Base-by-base conservation (phyloP, 1,140 invertebrate species). In the Delia radicum region DNA sequence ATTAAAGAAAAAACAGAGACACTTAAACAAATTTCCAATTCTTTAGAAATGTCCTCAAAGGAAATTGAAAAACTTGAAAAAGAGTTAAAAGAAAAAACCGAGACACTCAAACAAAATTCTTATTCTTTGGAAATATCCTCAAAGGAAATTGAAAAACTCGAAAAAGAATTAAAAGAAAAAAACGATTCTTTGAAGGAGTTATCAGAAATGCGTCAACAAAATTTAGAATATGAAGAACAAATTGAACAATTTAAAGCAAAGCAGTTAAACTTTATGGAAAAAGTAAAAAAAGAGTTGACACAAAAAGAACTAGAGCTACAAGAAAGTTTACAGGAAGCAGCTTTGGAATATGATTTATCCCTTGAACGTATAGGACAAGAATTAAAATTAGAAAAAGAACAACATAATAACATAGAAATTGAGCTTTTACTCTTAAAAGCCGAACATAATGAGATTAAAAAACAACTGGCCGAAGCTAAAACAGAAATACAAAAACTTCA, bases 401-500 rank as follows among this genome's bases (percentile, higher is more conserved):
- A 73, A 27, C 28, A 55, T 61, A 46, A 73, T 10, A 28, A 29
- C 8, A 76, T 65, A 21, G 75, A 76, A 18, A 31, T 21, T 13
- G 69, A 73, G 13, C 33, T 75, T 28, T 15, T 62, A 1, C 24
- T 62, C 21, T 21, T 76, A 13, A 42, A 37, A 13, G 71, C 37
- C 8, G 69, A 76, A 61, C 33, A 62, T 31, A 76, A 24, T 26
- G 55, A 27, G n/a, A 37, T 69, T 0, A 74, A 69, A 33, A 67
- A 69, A n/a, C 28, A 74, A 24, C 73, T 77, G 1, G n/a, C 55
- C 2, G 72, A 77, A 42, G 67, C 55, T 15, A n/a, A 74, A 61
- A 2, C 33, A 28, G 13, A 74, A 74, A 33, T 63, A 13, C 7
- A 2, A 3, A 31, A 63, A n/a, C 21, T 74, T 10, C 33, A 48